Evolutionary conservation across 92 coral and sea anemone genomes (phyloP), one percentile per base, ranked within the genome.

Genomic region (Zoanthus gigantus): DNA sequence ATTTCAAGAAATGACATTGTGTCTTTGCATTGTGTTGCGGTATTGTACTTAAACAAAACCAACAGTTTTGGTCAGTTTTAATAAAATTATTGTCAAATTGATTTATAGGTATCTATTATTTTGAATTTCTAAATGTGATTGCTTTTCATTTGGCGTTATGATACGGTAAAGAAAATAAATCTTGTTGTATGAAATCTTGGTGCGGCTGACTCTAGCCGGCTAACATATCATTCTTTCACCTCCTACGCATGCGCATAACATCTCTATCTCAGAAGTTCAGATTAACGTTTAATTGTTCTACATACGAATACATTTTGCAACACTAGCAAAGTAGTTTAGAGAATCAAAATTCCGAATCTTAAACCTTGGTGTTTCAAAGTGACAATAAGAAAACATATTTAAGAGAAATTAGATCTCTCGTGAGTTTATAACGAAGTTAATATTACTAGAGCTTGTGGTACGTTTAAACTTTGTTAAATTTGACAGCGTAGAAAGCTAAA

Each of bases 81-180:
- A 81, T 81, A 65, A 81, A 66, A 81, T n/a, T 81, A 15, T 71
- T 81, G 85, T 66, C 75, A 81, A 15, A 4, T 81, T 81, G 85
- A 81, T 81, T 81, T 66, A 81, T 79, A 15, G 71, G 72, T 32
- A 45, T 60, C 54, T 79, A n/a, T 57, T 78, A 58, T 37, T 78
- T 14, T n/a, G 1, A 32, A 4, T 18, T 44, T 67, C 71, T n/a
- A 17, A 63, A 6, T 14, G 14, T 16, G 47, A 31, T 45, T 65
- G 48, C 30, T 18, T 80, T 63, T 37, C 47, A 47, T 81, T 23
- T 81, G 63, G 60, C 63, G 13, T 46, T 23, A 6, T 60, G 28
- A 37, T 16, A 47, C 47, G 44, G 75, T 5, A 28, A 23, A 17
- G 73, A 46, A 61, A 42, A 14, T 65, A 42, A 34, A 37, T 69